phyloP scores from a whole-genome alignment of 2,888 invertebrate genomes.

The Lymantria monacha region DNA sequence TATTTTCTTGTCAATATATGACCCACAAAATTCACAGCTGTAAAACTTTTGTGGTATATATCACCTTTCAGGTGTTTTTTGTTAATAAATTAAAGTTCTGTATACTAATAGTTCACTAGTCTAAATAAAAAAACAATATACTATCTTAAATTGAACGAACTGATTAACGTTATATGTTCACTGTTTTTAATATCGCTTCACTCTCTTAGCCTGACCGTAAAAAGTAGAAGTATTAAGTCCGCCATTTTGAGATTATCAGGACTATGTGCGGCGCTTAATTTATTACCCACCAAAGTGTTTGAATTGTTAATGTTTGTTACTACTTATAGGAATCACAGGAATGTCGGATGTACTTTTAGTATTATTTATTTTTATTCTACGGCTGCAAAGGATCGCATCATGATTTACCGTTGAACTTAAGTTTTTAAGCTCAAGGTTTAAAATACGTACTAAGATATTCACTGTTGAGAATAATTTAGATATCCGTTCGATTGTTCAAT shows the following conservation, averaged over 20 bases:
- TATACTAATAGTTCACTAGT: too few species aligned
- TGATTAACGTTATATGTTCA: neutral
- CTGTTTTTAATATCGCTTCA: constrained; percentile 8
- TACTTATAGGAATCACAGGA: constrained; percentile 20
- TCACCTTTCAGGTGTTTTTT: too few species aligned
- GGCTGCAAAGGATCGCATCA: constrained; percentile 6
- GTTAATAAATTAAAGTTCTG: too few species aligned
- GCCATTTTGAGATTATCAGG: constrained; percentile 71
- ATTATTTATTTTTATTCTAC: constrained; percentile 37
- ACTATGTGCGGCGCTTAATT: constrained; percentile 64
- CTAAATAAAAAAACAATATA: too few species aligned
- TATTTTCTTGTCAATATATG: too few species aligned
- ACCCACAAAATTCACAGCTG: too few species aligned
- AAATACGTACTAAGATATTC: constrained; percentile 4
- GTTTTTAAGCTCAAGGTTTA: constrained; percentile 4
- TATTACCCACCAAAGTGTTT: constrained; percentile 73
- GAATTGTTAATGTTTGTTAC: constrained; percentile 69
- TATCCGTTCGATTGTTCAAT: constrained; percentile 4
- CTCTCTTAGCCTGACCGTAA: constrained; percentile 33
- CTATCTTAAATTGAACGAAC: too few species aligned
- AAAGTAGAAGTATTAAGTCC: constrained; percentile 57
- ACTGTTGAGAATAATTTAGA: constrained; percentile 3
- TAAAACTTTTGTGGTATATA: too few species aligned
- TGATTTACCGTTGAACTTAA: constrained; percentile 24
- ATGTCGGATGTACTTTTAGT: constrained; percentile 29